Evolutionary conservation across 1,140 invertebrate species (phyloP).

Genomic region (Acromyrmex heyeri): DNA sequence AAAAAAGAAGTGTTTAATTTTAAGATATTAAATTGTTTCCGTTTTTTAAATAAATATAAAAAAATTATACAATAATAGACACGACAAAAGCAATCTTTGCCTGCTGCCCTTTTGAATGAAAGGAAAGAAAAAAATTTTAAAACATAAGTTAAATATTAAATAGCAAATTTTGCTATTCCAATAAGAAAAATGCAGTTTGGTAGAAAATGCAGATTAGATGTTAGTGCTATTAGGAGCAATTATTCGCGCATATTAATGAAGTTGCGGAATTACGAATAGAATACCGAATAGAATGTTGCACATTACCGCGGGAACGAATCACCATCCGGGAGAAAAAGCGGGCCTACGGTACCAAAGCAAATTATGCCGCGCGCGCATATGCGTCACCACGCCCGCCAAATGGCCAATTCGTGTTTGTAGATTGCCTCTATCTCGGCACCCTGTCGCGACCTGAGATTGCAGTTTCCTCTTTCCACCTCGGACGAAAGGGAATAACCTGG

Average conservation of each 20-base stretch:
- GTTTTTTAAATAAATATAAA: background rate
- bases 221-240: background rate
- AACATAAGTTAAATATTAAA: background rate
- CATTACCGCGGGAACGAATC: slow-evolving; percentile 64
- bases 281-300: background rate
- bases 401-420: slow-evolving; percentile 86
- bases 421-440: slow-evolving; percentile 86
- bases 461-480: slow-evolving; percentile 83
- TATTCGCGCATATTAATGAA: background rate
- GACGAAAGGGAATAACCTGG: slow-evolving; percentile 60
- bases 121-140: background rate
- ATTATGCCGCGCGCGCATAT: slow-evolving; percentile 79
- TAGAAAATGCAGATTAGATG: slow-evolving; percentile 5
- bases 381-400: slow-evolving; percentile 83
- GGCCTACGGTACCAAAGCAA: slow-evolving; percentile 78
- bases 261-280: slow-evolving; percentile 24
- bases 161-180: background rate
- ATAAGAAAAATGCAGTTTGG: background rate
- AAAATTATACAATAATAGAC: background rate
- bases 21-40: too few relatives aligned
- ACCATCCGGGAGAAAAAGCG: slow-evolving; percentile 67
- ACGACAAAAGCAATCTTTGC: background rate
- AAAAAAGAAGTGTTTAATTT: too few relatives aligned
- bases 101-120: background rate
- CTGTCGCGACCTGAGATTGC: slow-evolving; percentile 82